Conservation (phyloP, 2,888 invertebrate genomes). For the Xestoiulus laeticollis region DNA sequence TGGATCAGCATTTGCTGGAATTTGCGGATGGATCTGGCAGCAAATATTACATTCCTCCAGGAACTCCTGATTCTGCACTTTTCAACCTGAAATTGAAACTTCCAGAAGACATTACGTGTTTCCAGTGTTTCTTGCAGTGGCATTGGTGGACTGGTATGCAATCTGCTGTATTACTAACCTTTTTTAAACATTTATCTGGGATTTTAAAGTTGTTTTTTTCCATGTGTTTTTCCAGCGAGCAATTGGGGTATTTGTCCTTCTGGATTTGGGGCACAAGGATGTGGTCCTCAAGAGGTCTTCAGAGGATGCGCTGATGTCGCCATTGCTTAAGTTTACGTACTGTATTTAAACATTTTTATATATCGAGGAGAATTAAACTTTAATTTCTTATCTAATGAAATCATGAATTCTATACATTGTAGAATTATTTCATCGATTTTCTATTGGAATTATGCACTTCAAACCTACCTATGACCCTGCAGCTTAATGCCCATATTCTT, state of each 20-base stretch:
- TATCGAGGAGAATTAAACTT: no score
- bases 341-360: no score
- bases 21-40: constrained; percentile 60
- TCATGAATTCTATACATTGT: no score
- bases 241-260: constrained; percentile 27
- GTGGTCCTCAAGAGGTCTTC: constrained; percentile 52
- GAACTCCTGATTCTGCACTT: constrained; percentile 21
- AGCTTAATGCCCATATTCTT: no score
- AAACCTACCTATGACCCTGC: no score
- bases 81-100: constrained; percentile 58
- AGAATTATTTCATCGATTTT: no score
- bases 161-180: no score
- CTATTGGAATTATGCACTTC: no score
- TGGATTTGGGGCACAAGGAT: constrained; percentile 40
- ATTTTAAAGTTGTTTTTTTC: no score
- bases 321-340: neutral
- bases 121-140: constrained; percentile 65
- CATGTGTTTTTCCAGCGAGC: neutral
- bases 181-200: no score
- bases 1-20: constrained; percentile 61
- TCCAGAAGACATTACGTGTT: constrained; percentile 61
- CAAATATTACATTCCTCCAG: constrained; percentile 49
- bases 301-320: constrained; percentile 47
- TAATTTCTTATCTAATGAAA: no score
- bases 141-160: constrained; percentile 63